phyloP scores from a whole-genome alignment of 1,140 invertebrate genomes.

The Procambarus clarkii region DNA sequence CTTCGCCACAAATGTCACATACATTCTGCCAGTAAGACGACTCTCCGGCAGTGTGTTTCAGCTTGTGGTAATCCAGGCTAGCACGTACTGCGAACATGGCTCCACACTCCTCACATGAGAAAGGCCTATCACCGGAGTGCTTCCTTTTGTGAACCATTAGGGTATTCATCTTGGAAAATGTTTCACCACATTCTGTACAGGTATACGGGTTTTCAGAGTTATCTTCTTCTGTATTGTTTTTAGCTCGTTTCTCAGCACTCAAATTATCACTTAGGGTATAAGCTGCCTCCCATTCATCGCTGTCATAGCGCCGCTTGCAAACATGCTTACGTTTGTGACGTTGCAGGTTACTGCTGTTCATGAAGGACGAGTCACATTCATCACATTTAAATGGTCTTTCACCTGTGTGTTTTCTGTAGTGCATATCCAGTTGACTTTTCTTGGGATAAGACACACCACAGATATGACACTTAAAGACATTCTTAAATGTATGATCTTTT shows the following conservation, averaged over 20 bases:
- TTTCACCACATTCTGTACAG: constrained; percentile 56
- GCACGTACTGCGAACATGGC: constrained; percentile 54
- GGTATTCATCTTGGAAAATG: constrained; percentile 60
- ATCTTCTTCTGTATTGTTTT: constrained; percentile 13
- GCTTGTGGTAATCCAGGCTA: constrained; percentile 55
- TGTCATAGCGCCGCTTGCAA: constrained; percentile 58
- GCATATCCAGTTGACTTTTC: constrained; percentile 62
- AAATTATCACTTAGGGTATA: constrained; percentile 59
- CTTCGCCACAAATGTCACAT: constrained; percentile 56
- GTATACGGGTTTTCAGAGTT: constrained; percentile 37
- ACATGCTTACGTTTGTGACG: constrained; percentile 63
- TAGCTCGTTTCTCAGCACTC: constrained; percentile 52
- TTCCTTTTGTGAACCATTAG: constrained; percentile 60
- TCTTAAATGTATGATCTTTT: constrained; percentile 60
- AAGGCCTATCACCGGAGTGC: constrained; percentile 50
- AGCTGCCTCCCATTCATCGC: constrained; percentile 60
- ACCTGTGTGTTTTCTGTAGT: constrained; percentile 59
- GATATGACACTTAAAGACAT: constrained; percentile 55
- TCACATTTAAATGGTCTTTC: constrained; percentile 63
- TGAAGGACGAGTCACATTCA: constrained; percentile 59
- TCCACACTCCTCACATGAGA: constrained; percentile 47
- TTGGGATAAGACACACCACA: constrained; percentile 55
- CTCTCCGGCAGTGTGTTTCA: constrained; percentile 56
- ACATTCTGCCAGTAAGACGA: constrained; percentile 58
- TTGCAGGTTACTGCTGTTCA: constrained; percentile 64